Evolutionary conservation across 2,113 vertebrate species (phyloP), one percentile per base, ranked within the genome.

Genomic region (Tauraco erythrolophus): DNA sequence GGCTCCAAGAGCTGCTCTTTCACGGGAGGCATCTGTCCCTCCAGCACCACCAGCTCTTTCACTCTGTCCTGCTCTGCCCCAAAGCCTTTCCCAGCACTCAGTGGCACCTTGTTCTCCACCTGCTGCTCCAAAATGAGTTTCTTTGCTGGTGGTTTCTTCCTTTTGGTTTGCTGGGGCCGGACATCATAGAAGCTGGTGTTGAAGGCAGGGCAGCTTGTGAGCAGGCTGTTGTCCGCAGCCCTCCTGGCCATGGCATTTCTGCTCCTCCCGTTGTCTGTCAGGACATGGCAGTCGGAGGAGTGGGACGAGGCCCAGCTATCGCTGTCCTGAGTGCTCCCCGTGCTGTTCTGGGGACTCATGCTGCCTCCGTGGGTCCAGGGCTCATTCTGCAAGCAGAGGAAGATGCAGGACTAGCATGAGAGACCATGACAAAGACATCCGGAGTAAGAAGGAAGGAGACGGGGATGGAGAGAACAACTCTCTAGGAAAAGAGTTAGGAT

Each of bases 281-380:
- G 62, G 60, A 90, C 33, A 11, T 96, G 96, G 62, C 82, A 86
- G 53, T 98, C 97, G 0, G 92, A 97, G 56, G 94, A 98, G 43
- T 94, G 98, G 24, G 96, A 97, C 0, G 97, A 98, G 11, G 98
- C 98, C 97, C 99, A 99, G 91, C 99, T 98, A 6, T 99, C 99
- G 1, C 99, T 99, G 97, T 99, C 99, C 28, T 98, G 98, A 33
- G 99, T 99, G 96, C 99, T 99, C 46, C 99, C 99, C 0, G 99
- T 99, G 97, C 99, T 99, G 97, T 99, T 99, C 27, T 99, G 99
- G 4, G 99, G 99, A 77, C 99, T 99, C 94, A 99, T 99, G 94
- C 99, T 99, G 96, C 99, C 99, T 86, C 99, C 98, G 3, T 99
- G 97, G 41, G 98, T 80, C 97, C 98, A 98, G 37, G 98, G 98